Evolutionary conservation across 2,888 invertebrate genomes (phyloP), one percentile per base, ranked within the genome.

Genomic region (Nowickia ferox): DNA sequence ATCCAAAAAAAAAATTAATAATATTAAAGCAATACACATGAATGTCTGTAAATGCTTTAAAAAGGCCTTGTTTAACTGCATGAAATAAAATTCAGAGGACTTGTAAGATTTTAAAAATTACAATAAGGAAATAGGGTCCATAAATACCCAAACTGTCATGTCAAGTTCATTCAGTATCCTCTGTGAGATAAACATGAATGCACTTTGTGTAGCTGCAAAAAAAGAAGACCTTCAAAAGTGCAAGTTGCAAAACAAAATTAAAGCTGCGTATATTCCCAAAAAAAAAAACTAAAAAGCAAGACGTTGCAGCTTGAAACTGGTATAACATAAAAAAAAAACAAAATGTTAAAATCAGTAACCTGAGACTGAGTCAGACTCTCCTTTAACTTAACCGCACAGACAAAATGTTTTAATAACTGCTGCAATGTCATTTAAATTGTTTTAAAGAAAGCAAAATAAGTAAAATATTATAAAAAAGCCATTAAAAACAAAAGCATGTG

Each of bases 141-240:
- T 79, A 79, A 79, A 72, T 72, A 72, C 17, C 38, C 55, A 61
- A 46, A 61, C 38, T 75, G 74, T 53, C 81, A 68, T 75, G 30
- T 81, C 81, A 81, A 81, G 81, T 68, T 75, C 66, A 61, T 61
- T 81, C 69, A 13, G 38, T 30, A 30, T 15, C 46, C 61, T 17
- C 40, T 15, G 4, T 9, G 13, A 10, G 17, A 61, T 40, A 9
- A 51, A 40, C 61, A 61, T 51, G n/a, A 30, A 48, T 19, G 44
- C 30, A 53, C 6, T 15, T 13, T 61, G 42, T 48, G 17, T 38
- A 9, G 8, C 15, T 53, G 30, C 40, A 44, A 71, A 44, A 71
- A 51, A 44, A 5, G 9, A n/a, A 72, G 77, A 72, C 83, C 77
- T 84, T 78, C 77, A 78, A 78, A 66, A 78, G 44, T 66, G 66